These are phyloP conservation scores for Pseudochirops corinnae DNA, from an alignment of 2,797 vertebrate genomes.

Conservation along the genomic window DNA sequence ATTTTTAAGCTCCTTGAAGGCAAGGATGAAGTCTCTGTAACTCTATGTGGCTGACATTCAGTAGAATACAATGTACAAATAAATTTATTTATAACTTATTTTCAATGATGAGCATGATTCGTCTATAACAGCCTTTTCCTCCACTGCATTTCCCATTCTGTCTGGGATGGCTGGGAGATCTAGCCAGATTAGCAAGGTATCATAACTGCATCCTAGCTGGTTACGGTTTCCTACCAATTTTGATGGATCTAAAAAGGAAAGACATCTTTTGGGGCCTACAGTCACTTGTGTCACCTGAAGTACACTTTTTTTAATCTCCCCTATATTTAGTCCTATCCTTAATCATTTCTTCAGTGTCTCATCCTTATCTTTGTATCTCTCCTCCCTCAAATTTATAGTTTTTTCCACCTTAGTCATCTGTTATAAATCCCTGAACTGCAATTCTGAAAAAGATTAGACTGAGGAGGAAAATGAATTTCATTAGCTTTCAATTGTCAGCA, in stretches of 20 bases:
- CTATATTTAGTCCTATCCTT: background rate
- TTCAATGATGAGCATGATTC: background rate
- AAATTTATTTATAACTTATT: background rate
- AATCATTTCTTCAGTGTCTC: background rate
- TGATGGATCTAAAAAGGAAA: background rate
- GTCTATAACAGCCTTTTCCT: background rate
- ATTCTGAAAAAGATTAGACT: background rate
- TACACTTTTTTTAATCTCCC: background rate
- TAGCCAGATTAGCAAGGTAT: background rate
- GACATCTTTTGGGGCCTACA: background rate
- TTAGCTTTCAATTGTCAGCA: background rate
- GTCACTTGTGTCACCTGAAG: background rate
- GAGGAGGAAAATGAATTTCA: background rate
- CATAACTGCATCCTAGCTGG: rapidly evolving
- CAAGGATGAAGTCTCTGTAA: background rate
- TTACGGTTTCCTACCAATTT: background rate
- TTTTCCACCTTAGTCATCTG: background rate
- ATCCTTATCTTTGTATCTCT: background rate
- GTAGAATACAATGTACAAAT: background rate
- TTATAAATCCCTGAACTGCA: background rate
- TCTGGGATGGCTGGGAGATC: background rate
- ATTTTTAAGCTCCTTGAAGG: background rate
- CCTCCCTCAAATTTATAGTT: background rate
- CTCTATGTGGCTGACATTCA: background rate
- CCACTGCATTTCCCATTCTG: background rate